Evolutionary conservation across 2,113 vertebrate genomes (phyloP).

Genomic region (Poicephalus meyeri): DNA sequence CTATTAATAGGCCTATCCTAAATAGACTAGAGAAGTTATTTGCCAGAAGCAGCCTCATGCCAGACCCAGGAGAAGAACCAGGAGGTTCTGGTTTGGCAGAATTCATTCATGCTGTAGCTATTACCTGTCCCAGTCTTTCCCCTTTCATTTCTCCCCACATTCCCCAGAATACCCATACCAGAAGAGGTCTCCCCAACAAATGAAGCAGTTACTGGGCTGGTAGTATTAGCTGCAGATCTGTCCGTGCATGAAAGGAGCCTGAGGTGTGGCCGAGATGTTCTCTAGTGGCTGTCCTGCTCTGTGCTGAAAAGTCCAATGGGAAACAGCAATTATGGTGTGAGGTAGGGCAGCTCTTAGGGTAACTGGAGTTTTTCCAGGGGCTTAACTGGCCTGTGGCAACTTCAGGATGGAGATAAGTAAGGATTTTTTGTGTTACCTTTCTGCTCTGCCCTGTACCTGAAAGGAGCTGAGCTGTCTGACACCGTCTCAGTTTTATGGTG

Average conservation of each 20-base stretch:
- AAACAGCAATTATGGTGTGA: background rate
- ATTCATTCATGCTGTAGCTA: background rate
- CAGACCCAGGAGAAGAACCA: background rate
- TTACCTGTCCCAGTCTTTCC: background rate
- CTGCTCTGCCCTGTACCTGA: background rate
- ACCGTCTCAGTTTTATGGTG: background rate
- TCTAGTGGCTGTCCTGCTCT: background rate
- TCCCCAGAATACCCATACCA: background rate
- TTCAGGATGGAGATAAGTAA: background rate
- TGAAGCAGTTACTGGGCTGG: background rate
- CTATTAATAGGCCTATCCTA: background rate
- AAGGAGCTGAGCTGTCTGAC: background rate
- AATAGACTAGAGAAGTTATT: background rate
- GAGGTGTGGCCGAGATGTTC: background rate
- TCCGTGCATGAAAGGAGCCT: fast-evolving
- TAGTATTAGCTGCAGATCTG: background rate
- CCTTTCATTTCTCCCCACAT: background rate
- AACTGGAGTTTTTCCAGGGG: slow-evolving; percentile 11
- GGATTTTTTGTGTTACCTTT: background rate
- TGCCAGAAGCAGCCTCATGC: background rate
- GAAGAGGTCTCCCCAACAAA: background rate
- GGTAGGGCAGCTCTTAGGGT: background rate
- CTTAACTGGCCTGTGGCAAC: background rate
- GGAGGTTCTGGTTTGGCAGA: background rate
- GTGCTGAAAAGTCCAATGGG: background rate